Conservation (phyloP, 2,888 invertebrate species). For the Prostheceraeus crozeri region DNA sequence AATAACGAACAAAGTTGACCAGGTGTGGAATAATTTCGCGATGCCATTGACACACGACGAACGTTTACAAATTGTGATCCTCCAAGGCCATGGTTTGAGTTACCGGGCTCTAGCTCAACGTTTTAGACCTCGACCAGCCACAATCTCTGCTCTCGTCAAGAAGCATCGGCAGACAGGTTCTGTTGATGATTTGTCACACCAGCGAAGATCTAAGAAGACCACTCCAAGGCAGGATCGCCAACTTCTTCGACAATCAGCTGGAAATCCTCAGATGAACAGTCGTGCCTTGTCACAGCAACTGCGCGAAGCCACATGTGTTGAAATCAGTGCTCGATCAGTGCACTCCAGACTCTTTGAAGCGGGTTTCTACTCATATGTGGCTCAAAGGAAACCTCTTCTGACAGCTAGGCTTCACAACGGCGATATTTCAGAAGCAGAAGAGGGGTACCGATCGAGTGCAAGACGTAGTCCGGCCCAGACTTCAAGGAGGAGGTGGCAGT, state of each 20-base stretch:
- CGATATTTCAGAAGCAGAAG: too few relatives aligned
- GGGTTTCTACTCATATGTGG: neutral
- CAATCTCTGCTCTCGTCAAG: neutral
- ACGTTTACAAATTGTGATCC: slow-evolving; percentile 2
- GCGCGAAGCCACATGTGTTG: neutral
- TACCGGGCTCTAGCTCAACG: neutral
- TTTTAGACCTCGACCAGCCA: neutral
- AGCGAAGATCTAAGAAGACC: neutral
- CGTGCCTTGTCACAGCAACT: neutral
- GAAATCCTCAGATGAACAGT: neutral
- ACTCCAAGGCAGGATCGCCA: neutral
- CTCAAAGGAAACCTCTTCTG: neutral
- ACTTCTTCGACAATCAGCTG: neutral
- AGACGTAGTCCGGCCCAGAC: too few relatives aligned
- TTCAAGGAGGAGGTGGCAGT: neutral
- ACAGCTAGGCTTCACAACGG: too few relatives aligned
- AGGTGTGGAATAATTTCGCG: too few relatives aligned
- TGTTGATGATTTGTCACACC: neutral
- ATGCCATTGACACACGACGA: slow-evolving; percentile 3
- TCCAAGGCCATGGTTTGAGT: neutral
- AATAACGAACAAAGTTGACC: too few relatives aligned
- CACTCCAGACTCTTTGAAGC: neutral
- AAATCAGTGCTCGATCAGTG: neutral
- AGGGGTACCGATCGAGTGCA: too few relatives aligned
- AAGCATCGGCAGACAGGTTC: slow-evolving; percentile 5